A percentile compares a stretch with the other conserved stretches of the same genome.
These are phyloP conservation scores for Chrysocyon brachyurus DNA, from an alignment of 2,797 vertebrate genomes.

Conservation along the genomic window DNA sequence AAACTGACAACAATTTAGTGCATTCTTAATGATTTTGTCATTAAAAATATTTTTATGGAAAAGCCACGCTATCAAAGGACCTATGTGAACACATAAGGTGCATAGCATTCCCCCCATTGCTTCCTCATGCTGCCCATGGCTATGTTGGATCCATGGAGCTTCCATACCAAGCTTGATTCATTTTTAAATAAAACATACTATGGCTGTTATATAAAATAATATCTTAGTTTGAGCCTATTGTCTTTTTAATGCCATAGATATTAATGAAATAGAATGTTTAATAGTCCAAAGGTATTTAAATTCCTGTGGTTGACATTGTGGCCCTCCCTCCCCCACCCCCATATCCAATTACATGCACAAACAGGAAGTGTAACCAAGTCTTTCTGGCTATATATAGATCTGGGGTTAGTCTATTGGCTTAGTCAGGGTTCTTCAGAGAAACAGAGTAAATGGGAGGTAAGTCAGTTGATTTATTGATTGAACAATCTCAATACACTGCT, in stretches of 20 bases:
- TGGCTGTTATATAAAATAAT: not conserved
- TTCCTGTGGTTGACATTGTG: not conserved
- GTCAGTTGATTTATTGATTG: not conserved
- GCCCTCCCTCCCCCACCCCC: not conserved
- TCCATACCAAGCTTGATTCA: not conserved
- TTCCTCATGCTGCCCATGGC: no score
- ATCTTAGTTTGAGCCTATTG: not conserved
- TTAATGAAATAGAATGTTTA: not conserved
- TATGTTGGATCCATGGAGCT: not conserved
- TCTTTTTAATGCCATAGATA: not conserved
- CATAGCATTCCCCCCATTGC: not conserved
- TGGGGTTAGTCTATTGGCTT: not conserved
- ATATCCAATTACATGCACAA: not conserved
- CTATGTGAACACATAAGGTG: not conserved
- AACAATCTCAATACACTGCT: not conserved
- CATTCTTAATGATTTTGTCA: constrained; percentile 27
- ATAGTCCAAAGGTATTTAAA: not conserved
- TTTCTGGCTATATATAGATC: not conserved
- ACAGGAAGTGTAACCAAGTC: not conserved
- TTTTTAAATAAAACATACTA: not conserved
- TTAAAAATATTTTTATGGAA: constrained; percentile 44
- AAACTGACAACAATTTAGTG: constrained; percentile 17
- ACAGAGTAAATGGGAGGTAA: not conserved
- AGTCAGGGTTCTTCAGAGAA: not conserved
- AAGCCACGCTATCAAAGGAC: not conserved